phyloP scores from a whole-genome alignment of 2,797 vertebrate species.

The Melanitta fusca region DNA sequence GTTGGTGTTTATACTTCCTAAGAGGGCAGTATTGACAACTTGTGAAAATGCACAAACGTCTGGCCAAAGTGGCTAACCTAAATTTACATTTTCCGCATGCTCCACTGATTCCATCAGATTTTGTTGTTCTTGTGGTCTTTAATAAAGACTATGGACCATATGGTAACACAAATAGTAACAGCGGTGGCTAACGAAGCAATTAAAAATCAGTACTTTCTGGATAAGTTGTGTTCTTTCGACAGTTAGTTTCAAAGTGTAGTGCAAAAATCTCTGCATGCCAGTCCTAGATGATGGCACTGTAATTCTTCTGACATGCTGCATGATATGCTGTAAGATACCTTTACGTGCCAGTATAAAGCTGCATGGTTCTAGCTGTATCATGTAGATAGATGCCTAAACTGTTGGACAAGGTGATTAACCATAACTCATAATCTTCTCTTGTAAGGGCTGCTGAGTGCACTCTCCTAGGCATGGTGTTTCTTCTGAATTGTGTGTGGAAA shows the following conservation, averaged over 20 bases:
- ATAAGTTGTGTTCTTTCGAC: not conserved
- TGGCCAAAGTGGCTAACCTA: not conserved
- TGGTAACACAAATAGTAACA: not conserved
- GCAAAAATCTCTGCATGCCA: not conserved
- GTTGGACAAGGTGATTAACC: not conserved
- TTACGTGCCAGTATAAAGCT: not conserved
- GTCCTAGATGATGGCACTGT: not conserved
- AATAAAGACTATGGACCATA: not conserved
- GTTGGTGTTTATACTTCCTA: not conserved
- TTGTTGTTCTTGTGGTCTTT: not conserved
- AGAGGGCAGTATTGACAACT: not conserved
- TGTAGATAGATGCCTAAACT: not conserved
- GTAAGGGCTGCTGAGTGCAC: fast-evolving
- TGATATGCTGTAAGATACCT: not conserved
- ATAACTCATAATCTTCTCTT: not conserved
- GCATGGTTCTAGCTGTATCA: not conserved
- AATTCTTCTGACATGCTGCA: not conserved
- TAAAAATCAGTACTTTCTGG: not conserved
- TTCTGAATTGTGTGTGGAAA: not conserved
- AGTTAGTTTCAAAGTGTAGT: not conserved
- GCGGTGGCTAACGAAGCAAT: not conserved
- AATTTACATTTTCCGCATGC: not conserved
- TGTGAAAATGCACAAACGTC: not conserved
- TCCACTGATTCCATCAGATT: not conserved
- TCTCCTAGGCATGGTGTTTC: not conserved